phyloP scores from a whole-genome alignment of 2,113 vertebrate species.

The Erpornis zantholeuca region DNA sequence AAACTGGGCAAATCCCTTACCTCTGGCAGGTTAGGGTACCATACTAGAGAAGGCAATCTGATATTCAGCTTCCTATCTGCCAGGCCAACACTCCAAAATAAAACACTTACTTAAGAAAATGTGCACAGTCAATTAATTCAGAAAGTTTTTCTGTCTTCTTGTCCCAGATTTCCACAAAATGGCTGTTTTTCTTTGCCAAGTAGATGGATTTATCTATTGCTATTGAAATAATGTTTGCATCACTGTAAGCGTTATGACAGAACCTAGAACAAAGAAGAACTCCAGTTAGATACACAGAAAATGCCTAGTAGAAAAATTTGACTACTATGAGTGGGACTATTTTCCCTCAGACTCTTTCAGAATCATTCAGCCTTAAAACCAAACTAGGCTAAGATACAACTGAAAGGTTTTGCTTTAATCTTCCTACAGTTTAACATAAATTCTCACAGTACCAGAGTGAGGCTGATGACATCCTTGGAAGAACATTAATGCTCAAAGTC shows the following conservation, averaged over 20 bases:
- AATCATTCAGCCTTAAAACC: not conserved
- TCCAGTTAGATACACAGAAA: not conserved
- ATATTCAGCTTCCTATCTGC: not conserved
- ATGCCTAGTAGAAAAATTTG: not conserved
- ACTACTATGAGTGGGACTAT: not conserved
- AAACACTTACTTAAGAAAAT: slow-evolving; percentile 82
- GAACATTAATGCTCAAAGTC: not conserved
- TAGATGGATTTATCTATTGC: slow-evolving; percentile 88
- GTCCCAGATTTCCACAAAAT: slow-evolving; percentile 92
- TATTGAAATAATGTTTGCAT: slow-evolving; percentile 86
- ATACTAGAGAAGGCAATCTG: not conserved
- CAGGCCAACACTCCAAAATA: not conserved
- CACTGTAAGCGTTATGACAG: slow-evolving; percentile 72
- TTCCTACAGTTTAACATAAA: not conserved
- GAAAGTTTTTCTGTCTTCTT: slow-evolving; percentile 87
- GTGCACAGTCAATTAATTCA: slow-evolving; percentile 86
- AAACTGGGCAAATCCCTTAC: not conserved
- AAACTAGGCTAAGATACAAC: not conserved
- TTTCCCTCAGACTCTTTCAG: not conserved
- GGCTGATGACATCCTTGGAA: not conserved
- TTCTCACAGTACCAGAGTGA: not conserved
- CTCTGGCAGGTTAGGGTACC: not conserved
- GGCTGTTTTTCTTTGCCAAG: slow-evolving; percentile 86
- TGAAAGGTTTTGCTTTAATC: not conserved
- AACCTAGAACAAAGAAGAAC: slow-evolving; percentile 67